These are phyloP conservation scores for Drosophila prosaltans DNA, from an alignment of 1,140 invertebrate species.

Conservation along the genomic window DNA sequence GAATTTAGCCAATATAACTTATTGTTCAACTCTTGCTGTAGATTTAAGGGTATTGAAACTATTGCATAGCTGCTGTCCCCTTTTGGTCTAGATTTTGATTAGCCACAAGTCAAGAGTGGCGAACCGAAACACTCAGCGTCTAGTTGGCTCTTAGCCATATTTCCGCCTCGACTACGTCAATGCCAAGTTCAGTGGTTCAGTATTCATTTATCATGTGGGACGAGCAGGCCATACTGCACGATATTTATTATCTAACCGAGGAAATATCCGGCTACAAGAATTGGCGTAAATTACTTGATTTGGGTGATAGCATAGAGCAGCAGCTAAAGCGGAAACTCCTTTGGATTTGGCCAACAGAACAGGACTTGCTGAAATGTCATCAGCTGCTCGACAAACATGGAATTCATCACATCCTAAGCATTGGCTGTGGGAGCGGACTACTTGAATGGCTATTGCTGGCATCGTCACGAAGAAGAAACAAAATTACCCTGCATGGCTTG, in stretches of 20 bases:
- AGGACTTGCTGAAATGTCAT: slow-evolving; percentile 82
- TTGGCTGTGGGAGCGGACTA: slow-evolving; percentile 75
- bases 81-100: slow-evolving; percentile 43
- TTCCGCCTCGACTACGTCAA: slow-evolving; percentile 47
- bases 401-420: slow-evolving; percentile 55
- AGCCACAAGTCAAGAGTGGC: slow-evolving; percentile 37
- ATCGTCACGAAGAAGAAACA: slow-evolving; percentile 43
- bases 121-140: slow-evolving; percentile 33
- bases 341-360: slow-evolving; percentile 85
- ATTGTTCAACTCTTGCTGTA: neutral
- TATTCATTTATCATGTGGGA: slow-evolving; percentile 60
- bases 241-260: slow-evolving; percentile 62
- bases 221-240: slow-evolving; percentile 54
- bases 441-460: slow-evolving; percentile 69
- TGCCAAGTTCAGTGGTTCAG: slow-evolving; percentile 50
- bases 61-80: neutral
- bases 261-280: slow-evolving; percentile 19
- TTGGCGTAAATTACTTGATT: slow-evolving; percentile 60
- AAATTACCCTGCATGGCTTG: slow-evolving; percentile 83
- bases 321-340: slow-evolving; percentile 83
- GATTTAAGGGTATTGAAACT: neutral
- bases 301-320: slow-evolving; percentile 52
- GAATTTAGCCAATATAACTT: neutral
- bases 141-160: slow-evolving; percentile 63
- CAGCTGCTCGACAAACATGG: slow-evolving; percentile 28